Evolutionary conservation across 2,113 vertebrate species (phyloP).

Genomic region (Holacanthus passer): DNA sequence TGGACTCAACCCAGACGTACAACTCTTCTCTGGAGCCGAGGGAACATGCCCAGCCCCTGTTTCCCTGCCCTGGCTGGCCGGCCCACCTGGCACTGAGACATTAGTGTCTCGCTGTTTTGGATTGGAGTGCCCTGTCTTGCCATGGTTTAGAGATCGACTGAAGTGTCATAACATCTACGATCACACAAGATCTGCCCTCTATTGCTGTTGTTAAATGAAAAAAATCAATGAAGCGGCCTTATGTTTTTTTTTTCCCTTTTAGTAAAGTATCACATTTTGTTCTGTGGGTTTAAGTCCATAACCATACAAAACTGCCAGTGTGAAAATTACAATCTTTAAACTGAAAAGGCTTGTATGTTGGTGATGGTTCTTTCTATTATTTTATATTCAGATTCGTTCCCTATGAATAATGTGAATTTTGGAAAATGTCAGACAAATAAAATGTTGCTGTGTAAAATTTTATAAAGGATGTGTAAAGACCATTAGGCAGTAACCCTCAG

Average conservation of each 20-base stretch:
- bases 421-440: slow-evolving; percentile 30
- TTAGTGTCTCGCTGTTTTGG: slow-evolving; percentile 45
- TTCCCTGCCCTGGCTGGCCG: slow-evolving; percentile 10
- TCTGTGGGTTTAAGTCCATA: background rate
- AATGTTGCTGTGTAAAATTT: slow-evolving; percentile 36
- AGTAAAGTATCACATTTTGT: background rate
- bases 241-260: background rate
- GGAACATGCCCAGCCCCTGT: slow-evolving; percentile 20
- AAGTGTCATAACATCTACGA: slow-evolving; percentile 7
- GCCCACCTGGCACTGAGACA: slow-evolving; percentile 56
- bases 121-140: background rate
- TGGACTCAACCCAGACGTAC: slow-evolving; percentile 31
- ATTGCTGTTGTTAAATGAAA: background rate
- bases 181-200: background rate
- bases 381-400: background rate
- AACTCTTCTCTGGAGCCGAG: slow-evolving; percentile 34
- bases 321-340: background rate
- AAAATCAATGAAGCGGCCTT: background rate
- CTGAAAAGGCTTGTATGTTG: background rate
- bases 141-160: background rate
- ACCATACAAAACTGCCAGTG: background rate
- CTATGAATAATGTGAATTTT: slow-evolving; percentile 15
- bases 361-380: background rate
- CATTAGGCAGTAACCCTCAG: slow-evolving; percentile 31
- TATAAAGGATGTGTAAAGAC: slow-evolving; percentile 50